These are phyloP conservation scores for Remorina albescens DNA, from an alignment of 2,797 vertebrate genomes.

Conservation along the genomic window DNA sequence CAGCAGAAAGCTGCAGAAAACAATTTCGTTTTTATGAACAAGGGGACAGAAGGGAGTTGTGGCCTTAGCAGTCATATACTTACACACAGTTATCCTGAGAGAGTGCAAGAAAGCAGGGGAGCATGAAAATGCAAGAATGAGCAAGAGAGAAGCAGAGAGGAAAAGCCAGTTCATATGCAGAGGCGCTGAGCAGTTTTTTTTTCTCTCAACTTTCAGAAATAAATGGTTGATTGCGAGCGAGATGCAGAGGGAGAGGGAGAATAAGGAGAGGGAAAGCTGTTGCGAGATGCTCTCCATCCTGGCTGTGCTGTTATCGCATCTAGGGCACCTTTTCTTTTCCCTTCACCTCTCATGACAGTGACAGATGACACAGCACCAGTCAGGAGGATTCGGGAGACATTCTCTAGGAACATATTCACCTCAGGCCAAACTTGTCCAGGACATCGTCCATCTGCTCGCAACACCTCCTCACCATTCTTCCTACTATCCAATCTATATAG, in stretches of 20 bases:
- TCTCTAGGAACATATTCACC: constrained; percentile 73
- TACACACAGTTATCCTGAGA: constrained; percentile 50
- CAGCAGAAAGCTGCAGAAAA: constrained; percentile 79
- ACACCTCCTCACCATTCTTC: constrained; percentile 16
- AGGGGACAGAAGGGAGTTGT: constrained; percentile 62
- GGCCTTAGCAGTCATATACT: constrained; percentile 58
- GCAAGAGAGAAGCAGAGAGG: constrained; percentile 11
- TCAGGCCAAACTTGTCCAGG: constrained; percentile 73
- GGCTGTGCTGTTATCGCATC: constrained; percentile 59
- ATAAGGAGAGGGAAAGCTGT: constrained; percentile 22
- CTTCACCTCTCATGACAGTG: constrained; percentile 77
- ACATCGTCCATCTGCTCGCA: constrained; percentile 52
- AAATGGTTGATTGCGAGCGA: constrained; percentile 45
- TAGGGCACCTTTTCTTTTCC: constrained; percentile 74
- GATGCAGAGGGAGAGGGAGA: constrained; percentile 34
- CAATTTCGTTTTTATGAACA: constrained; percentile 82
- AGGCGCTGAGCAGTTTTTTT: constrained; percentile 27
- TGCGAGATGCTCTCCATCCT: constrained; percentile 39
- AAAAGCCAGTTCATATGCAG: constrained; percentile 27
- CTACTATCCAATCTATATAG: constrained; percentile 33
- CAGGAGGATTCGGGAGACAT: constrained; percentile 68
- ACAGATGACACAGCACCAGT: constrained; percentile 80
- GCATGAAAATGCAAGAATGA: constrained; percentile 42
- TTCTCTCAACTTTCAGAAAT: constrained; percentile 55
- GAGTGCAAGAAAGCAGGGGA: constrained; percentile 34